Evolutionary conservation across 37 sponge, comb jelly and placozoan genomes (phyloP), one percentile per base, ranked within the genome.

Genomic region (Corticium candelabrum): DNA sequence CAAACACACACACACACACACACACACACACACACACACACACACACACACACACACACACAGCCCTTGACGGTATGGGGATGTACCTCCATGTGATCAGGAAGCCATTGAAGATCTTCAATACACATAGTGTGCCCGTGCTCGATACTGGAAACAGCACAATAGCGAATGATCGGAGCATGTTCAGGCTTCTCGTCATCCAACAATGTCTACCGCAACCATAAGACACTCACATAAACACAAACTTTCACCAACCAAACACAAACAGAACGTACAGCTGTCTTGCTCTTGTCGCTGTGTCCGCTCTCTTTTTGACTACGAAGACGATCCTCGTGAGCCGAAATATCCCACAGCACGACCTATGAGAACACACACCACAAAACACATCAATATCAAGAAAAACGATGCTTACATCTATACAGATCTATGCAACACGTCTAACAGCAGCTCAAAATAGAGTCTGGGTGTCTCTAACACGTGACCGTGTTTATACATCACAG

Each of bases 291-390:
- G 15, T 85, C 86, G 74, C 38, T 0, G 40, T 39, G 38, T 79
- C 80, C 29, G 50, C 41, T 69, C 80, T 38, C 67, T 79, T 89
- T 84, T 85, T 88, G 78, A 81, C 33, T 67, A 70, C 85, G 88
- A 1, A 97, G 79, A 32, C 82, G 69, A 37, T 87, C 90, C 62
- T 91, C 85, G 77, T 94, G 57, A 33, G 82, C 84, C 2, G 82
- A 72, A 33, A 97, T 88, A 70, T 97, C 90, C 99, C 99, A 97
- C 80, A 97, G 40, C 39, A 97, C 92, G 2, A 97, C 67, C n/a
- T n/a, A n/a, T n/a, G n/a, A n/a, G n/a, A n/a, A n/a, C n/a, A n/a
- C n/a, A n/a, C n/a, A n/a, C n/a, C n/a, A n/a, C n/a, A n/a, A n/a
- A n/a, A n/a, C n/a, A n/a, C n/a, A n/a, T n/a, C n/a, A n/a, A n/a